phyloP scores from a whole-genome alignment of 2,113 vertebrate genomes.

The Ophthalmolycus amberensis region DNA sequence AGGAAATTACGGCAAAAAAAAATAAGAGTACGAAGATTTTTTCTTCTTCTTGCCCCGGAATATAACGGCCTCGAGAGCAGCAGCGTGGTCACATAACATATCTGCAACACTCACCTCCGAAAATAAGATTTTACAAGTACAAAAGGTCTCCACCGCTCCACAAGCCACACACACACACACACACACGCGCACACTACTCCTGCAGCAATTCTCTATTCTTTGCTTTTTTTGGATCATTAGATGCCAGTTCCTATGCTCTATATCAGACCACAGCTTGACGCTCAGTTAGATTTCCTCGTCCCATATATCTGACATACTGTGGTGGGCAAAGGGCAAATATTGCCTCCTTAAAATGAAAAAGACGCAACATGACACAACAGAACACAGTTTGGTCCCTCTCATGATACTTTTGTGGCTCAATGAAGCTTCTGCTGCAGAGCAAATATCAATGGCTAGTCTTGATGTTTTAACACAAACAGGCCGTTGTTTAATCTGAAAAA shows the following conservation, averaged over 20 bases:
- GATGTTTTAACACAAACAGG: not conserved
- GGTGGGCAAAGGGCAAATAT: not conserved
- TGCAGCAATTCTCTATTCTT: not conserved
- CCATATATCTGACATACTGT: constrained; percentile 1
- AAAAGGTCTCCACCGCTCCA: not conserved
- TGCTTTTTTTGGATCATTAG: constrained; percentile 19
- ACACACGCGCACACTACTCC: not conserved
- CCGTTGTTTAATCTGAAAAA: not conserved
- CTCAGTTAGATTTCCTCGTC: not conserved
- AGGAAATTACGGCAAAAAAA: not conserved
- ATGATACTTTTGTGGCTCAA: not conserved
- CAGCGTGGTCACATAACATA: constrained; percentile 19
- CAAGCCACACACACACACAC: not conserved
- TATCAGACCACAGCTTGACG: constrained; percentile 12
- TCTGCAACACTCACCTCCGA: constrained; percentile 28
- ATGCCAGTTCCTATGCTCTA: constrained; percentile 8
- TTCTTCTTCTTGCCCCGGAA: not conserved
- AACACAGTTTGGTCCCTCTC: not conserved
- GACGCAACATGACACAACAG: not conserved
- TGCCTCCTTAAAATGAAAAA: not conserved
- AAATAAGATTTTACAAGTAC: not conserved
- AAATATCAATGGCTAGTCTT: not conserved
- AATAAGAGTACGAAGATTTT: constrained; percentile 3
- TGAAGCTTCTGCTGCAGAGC: constrained; percentile 12
- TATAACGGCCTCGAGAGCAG: not conserved